Evolutionary conservation across 1,140 invertebrate genomes (phyloP).

Genomic region (Oncopeltus fasciatus): DNA sequence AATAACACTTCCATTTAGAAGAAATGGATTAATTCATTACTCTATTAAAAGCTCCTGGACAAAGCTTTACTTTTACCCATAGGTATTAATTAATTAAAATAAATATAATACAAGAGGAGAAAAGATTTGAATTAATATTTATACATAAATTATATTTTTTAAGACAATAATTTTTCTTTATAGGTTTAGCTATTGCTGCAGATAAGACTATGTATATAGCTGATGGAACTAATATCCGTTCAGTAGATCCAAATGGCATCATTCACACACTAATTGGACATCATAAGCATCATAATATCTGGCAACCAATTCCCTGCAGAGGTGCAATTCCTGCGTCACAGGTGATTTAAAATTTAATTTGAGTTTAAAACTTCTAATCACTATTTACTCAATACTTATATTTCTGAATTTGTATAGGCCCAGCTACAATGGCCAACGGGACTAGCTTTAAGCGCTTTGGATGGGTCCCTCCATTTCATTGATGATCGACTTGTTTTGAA

Average conservation of each 20-base stretch:
- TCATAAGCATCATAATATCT: conserved; percentile 80
- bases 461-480: conserved; percentile 86
- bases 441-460: conserved; percentile 78
- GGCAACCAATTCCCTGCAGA: conserved; percentile 73
- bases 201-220: conserved; percentile 88
- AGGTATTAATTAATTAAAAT: too few species aligned
- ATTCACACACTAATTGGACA: conserved; percentile 88
- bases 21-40: too few species aligned
- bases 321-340: conserved; percentile 59
- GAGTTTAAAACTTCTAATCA: background rate
- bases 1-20: too few species aligned
- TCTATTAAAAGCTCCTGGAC: too few species aligned
- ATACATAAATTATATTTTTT: background rate
- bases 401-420: conserved; percentile 40
- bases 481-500: conserved; percentile 87
- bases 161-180: conserved; percentile 20
- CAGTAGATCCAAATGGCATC: conserved; percentile 77
- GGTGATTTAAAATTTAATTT: conserved; percentile 25
- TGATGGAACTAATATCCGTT: conserved; percentile 82
- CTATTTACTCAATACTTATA: background rate
- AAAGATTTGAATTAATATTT: background rate
- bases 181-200: conserved; percentile 72
- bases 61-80: too few species aligned
- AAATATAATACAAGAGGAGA: too few species aligned
- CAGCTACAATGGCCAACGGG: conserved; percentile 92